These are phyloP conservation scores for Spilogale gracilis DNA, from an alignment of 2,113 vertebrate genomes.

Conservation along the genomic window DNA sequence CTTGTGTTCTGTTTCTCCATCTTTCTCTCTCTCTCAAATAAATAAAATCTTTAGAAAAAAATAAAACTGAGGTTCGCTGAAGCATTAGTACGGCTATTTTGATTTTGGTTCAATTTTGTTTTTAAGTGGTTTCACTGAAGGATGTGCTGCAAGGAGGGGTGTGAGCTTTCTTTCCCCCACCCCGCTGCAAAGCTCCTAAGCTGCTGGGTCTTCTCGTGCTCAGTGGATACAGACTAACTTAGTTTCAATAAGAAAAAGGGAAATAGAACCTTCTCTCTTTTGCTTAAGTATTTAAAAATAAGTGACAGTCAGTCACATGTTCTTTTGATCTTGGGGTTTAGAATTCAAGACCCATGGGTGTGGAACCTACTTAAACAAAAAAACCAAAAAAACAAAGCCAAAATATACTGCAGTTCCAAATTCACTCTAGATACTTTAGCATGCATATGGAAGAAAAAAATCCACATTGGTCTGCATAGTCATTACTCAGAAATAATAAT, in stretches of 20 bases:
- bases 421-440: neutral
- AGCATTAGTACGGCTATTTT: neutral
- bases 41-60: neutral
- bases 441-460: neutral
- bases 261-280: neutral
- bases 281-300: neutral
- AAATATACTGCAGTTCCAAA: neutral
- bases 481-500: neutral
- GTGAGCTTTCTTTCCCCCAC: neutral
- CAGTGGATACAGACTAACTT: neutral
- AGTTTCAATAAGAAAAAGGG: neutral
- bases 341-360: neutral
- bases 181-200: neutral
- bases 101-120: neutral
- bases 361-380: neutral
- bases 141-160: neutral
- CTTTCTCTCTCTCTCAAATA: neutral
- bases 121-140: neutral
- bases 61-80: neutral
- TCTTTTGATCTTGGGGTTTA: neutral
- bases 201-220: neutral
- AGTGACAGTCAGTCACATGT: neutral
- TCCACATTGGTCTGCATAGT: neutral
- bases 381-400: neutral
- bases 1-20: no score